phyloP scores from a whole-genome alignment of 2,888 invertebrate genomes.

The Ligdia adustata region DNA sequence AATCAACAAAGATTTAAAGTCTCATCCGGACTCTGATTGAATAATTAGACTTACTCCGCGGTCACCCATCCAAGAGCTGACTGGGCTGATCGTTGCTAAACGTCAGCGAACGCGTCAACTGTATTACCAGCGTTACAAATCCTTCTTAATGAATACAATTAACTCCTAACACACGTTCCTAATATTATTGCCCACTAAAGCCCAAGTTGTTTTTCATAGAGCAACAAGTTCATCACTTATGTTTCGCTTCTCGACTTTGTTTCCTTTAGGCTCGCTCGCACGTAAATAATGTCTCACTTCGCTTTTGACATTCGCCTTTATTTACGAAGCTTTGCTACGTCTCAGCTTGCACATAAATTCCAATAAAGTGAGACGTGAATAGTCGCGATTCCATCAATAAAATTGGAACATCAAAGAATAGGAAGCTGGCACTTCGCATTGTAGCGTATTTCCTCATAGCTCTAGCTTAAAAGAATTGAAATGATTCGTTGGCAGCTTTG shows the following conservation, averaged over 20 bases:
- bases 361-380: slow-evolving; percentile 67
- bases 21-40: no score
- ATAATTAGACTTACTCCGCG: no score
- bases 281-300: slow-evolving; percentile 58
- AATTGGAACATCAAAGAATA: slow-evolving; percentile 67
- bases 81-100: no score
- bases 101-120: no score
- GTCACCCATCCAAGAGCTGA: no score
- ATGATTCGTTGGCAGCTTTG: not conserved
- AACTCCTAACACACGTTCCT: not conserved
- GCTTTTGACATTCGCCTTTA: slow-evolving; percentile 59
- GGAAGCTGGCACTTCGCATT: slow-evolving; percentile 58
- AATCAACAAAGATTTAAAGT: no score
- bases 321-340: slow-evolving; percentile 55
- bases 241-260: slow-evolving; percentile 46
- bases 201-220: slow-evolving; percentile 25
- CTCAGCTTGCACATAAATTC: slow-evolving; percentile 60
- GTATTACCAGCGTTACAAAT: no score
- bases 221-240: slow-evolving; percentile 32
- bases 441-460: slow-evolving; percentile 38
- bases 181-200: slow-evolving; percentile 13
- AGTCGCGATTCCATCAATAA: slow-evolving; percentile 62
- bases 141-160: not conserved
- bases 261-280: slow-evolving; percentile 55
- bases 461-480: not conserved